Evolutionary conservation across 2,797 vertebrate genomes (phyloP).

Genomic region (Hemitrygon akajei): DNA sequence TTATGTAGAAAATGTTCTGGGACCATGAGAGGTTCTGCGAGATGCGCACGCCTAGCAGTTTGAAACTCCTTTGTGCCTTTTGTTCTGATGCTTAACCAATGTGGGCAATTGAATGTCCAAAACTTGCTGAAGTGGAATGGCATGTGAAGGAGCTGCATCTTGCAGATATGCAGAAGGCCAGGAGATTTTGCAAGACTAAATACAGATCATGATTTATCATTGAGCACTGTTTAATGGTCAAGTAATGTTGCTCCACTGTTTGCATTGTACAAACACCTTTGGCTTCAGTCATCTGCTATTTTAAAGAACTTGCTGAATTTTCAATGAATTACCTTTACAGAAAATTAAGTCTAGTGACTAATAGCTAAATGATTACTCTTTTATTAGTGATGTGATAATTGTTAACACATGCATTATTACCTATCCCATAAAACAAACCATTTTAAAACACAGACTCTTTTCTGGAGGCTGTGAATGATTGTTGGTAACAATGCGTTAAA

Average conservation of each 20-base stretch:
- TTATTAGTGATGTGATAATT: neutral
- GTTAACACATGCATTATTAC: neutral
- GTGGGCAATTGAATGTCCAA: neutral
- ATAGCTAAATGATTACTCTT: neutral
- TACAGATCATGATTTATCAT: neutral
- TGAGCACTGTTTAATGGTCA: neutral
- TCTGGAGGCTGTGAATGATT: neutral
- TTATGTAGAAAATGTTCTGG: too few relatives aligned
- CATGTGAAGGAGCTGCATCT: neutral
- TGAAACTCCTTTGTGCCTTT: neutral
- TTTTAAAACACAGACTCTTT: neutral
- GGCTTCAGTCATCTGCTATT: neutral
- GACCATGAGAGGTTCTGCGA: too few relatives aligned
- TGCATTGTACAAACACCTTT: neutral
- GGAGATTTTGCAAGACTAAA: neutral
- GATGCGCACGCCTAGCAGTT: too few relatives aligned
- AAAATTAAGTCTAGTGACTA: neutral
- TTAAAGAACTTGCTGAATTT: neutral
- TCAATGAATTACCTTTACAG: neutral
- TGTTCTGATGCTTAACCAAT: neutral
- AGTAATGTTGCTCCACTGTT: neutral
- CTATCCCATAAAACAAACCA: neutral
- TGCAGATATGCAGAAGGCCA: neutral
- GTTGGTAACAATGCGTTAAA: neutral
- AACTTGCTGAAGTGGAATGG: neutral